Percentiles rank a stretch among this genome's conserved stretches.
These are phyloP conservation scores for Cololabis saira DNA, from an alignment of 2,113 vertebrate species.

Conservation along the genomic window DNA sequence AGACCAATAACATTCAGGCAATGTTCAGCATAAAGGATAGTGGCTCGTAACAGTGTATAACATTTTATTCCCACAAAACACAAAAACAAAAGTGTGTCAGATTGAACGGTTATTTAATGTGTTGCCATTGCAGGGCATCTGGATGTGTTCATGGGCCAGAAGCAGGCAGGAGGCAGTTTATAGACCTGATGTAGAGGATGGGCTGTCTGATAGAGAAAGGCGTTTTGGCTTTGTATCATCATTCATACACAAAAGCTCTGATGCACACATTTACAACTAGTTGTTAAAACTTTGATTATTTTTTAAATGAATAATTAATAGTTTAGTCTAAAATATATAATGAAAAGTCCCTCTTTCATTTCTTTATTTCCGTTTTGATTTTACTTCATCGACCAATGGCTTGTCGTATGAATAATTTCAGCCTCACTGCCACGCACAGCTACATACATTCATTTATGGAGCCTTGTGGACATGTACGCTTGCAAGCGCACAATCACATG, in stretches of 20 bases:
- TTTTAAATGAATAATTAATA: constrained; percentile 18
- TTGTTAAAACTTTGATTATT: constrained; percentile 10
- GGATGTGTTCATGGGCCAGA: constrained; percentile 74
- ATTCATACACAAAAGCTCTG: constrained; percentile 13
- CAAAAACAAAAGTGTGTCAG: constrained; percentile 72
- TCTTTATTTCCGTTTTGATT: constrained; percentile 24
- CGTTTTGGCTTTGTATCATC: constrained; percentile 52
- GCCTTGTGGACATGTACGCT: neutral
- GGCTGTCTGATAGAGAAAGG: constrained; percentile 58
- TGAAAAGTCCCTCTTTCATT: neutral
- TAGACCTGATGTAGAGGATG: constrained; percentile 60
- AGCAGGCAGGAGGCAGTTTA: constrained; percentile 78
- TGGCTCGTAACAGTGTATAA: constrained; percentile 71
- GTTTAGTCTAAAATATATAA: neutral
- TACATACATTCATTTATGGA: constrained; percentile 5
- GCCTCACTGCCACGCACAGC: neutral
- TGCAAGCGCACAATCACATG: constrained; percentile 13
- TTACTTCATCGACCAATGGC: neutral
- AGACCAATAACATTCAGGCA: constrained; percentile 51
- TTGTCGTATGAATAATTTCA: constrained; percentile 8
- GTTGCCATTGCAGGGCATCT: constrained; percentile 79
- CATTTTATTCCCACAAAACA: constrained; percentile 70
- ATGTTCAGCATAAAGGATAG: constrained; percentile 64
- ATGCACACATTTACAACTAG: neutral
- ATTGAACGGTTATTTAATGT: constrained; percentile 81